Conservation (phyloP, 2,888 invertebrate genomes). For the Lycaena phlaeas region DNA sequence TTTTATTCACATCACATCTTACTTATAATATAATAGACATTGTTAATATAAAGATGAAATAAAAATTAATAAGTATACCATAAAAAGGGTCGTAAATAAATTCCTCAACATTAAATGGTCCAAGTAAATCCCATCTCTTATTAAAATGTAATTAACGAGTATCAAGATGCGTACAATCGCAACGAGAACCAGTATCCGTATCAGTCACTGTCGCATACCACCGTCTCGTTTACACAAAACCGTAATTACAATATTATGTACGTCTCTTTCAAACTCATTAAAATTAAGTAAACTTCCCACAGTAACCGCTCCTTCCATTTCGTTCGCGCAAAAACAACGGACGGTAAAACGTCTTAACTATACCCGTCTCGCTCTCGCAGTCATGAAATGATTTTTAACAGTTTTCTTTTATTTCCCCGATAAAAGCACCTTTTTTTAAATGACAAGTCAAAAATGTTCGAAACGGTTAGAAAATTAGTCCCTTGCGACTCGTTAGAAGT, state of each 20-base stretch:
- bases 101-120: too few species aligned
- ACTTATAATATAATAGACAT: too few species aligned
- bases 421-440: slow-evolving; percentile 39
- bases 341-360: slow-evolving; percentile 33
- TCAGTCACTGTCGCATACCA: slow-evolving; percentile 68
- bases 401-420: slow-evolving; percentile 35
- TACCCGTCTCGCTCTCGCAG: slow-evolving; percentile 42
- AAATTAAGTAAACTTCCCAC: slow-evolving; percentile 40
- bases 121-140: too few species aligned
- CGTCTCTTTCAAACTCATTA: slow-evolving; percentile 67
- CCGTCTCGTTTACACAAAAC: slow-evolving; percentile 63
- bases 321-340: slow-evolving; percentile 47
- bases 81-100: too few species aligned
- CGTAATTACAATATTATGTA: slow-evolving; percentile 61
- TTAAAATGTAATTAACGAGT: slow-evolving; percentile 60
- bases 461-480: slow-evolving; percentile 43
- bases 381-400: slow-evolving; percentile 28
- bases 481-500: slow-evolving; percentile 45
- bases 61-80: too few species aligned
- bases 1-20: too few species aligned
- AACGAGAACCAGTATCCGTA: slow-evolving; percentile 34
- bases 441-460: slow-evolving; percentile 43
- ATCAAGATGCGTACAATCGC: slow-evolving; percentile 34
- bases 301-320: slow-evolving; percentile 49
- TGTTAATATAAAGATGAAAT: too few species aligned